Evolutionary conservation across 2,888 invertebrate species (phyloP), one percentile per base, ranked within the genome.

Genomic region (Drosophila neonasuta): DNA sequence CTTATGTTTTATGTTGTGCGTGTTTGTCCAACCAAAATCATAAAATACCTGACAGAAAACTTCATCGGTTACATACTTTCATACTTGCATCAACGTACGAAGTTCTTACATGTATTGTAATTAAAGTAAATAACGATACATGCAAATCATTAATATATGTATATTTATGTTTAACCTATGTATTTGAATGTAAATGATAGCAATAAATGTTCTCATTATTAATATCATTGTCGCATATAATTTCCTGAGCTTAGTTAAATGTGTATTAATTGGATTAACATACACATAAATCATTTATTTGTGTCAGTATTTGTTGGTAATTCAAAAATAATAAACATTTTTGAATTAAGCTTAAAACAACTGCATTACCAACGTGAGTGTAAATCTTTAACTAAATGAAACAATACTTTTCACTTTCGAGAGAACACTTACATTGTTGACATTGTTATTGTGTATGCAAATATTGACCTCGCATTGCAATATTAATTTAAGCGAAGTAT

Each of bases 401-500:
- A 45, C 2, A 32, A 44, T 58, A 57, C 72, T 30, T 2, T 11
- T 36, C 36, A n/a, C 36, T 2, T 36, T 11, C 34, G 34, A n/a
- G 3, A n/a, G 11, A 34, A 5, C 11, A 34, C 32, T 34, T 63
- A 51, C 67, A 71, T 83, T 84, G 50, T 80, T 80, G 68, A 73
- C 50, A 24, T 24, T 20, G 59, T 80, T 85, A 52, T 71, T 80
- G 68, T 83, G 63, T 50, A 63, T 77, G 77, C 63, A 68, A 71
- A 67, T 56, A 29, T 48, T 61, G 20, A 66, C 58, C 63, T 63
- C 73, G 59, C 24, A 24, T 65, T 69, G 69, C 59, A 69, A 76
- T 58, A 45, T 79, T 66, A 79, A 57, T 64, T 68, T 79, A 79
- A 71, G 71, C 55, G 50, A 64, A 65, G 65, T 69, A 54, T 67